Base-by-base conservation (phyloP, 30 jellyfish, hydroid and myxozoan species). In the Catostylus mosaicus region DNA sequence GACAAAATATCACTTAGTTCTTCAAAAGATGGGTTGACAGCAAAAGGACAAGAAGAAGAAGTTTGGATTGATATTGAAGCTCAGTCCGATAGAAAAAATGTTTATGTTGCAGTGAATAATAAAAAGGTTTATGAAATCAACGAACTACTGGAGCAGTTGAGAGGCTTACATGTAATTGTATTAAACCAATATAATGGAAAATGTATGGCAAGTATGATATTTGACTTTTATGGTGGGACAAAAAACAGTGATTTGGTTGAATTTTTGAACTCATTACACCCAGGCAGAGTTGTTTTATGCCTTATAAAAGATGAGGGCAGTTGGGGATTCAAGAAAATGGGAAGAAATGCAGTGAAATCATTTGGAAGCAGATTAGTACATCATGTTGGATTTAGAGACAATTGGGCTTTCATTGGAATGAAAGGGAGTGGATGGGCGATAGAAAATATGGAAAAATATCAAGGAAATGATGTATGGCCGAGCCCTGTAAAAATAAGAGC, bases 161-260 rank as follows among this genome's bases (percentile, higher is more conserved):
- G 99, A 62, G 99, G 99, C 10, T 50, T 93, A 22, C 97, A 93
- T 78, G 85, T 88, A 29, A 82, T 88, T 30, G 97, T 93, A 12
- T 79, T 93, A 30, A 93, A 88, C 74, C 95, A 93, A 54, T 77
- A 63, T 8, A 82, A 96, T 26, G 99, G 99, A 4, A 78, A 59
- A 8, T 68, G 82, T 50, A 93, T 88, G 97, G 96, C 95, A 22
- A 73, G 80, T 35, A 72, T 88, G 61, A 60, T 77, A 40, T 93
- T 88, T 72, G 99, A 93, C 59, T 82, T 97, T 11, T 93, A 93
- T 61, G 90, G 69, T 14, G 84, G 95, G 1, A 70, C 76, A 35
- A 81, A 65, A 65, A 97, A 88, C 61, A 88, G 78, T 45, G 97
- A 97, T 20, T 82, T 93, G 64, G 86, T 79, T 20, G 23, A 73